Base-by-base conservation (phyloP, 2,113 vertebrate genomes). In the Myotis lucifugus region DNA sequence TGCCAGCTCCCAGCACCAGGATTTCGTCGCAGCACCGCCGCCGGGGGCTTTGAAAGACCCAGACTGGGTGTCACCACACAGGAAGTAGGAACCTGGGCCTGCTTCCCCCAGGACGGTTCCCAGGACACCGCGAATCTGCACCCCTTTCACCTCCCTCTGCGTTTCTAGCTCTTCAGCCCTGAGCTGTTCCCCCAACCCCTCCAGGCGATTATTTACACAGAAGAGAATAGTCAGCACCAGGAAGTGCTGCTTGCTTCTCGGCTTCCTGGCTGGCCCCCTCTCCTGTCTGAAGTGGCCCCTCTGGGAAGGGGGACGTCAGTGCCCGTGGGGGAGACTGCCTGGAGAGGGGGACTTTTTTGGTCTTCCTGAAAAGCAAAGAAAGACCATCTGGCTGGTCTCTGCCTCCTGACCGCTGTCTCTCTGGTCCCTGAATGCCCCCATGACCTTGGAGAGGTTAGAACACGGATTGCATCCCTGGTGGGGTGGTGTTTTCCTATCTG, bases 171-270 rank as follows among this genome's bases (percentile, higher is more conserved):
- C 91, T 88, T 74, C 76, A 85, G 78, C 89, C 2, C 4, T 2
- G 40, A 64, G 59, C 32, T 64, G 8, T 32, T 69, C 67, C 18
- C 42, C 1, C 5, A 21, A 8, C 21, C 15, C 89, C 95, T 93
- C 86, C 73, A 96, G 93, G 93, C 96, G 96, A 97, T 97, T 96
- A 93, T 96, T 96, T 93, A 97, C 93, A 90, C 93, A 94, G 96
- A 95, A 86, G 76, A 85, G 94, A 95, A 93, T 94, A 95, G 96
- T 95, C 95, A 97, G 97, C 95, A 87, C 84, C 61, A 46, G 83
- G 88, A 95, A 94, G 79, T 0, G 15, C 59, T 6, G 64, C 86
- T 89, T 93, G 94, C 70, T 96, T 93, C 91, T 79, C 46, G 8
- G 72, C 78, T 84, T 70, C 11, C 72, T 83, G 78, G 67, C 84